phyloP scores from a whole-genome alignment of 2,113 vertebrate genomes.

The Plotosus lineatus region DNA sequence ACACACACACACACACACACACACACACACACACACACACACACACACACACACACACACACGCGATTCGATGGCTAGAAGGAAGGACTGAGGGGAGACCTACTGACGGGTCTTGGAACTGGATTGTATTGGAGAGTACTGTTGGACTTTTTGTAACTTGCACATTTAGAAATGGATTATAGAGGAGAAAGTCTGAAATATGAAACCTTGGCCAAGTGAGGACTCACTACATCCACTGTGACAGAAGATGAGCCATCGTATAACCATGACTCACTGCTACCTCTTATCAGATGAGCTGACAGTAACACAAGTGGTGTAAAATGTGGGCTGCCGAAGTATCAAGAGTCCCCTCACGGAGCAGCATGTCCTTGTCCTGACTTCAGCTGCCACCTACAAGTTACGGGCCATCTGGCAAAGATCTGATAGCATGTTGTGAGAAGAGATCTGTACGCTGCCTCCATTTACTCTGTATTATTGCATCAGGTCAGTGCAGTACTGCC shows the following conservation, averaged over 20 bases:
- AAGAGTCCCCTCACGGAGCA: not conserved
- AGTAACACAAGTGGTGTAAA: not conserved
- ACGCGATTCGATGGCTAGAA: not conserved
- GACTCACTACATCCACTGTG: not conserved
- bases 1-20: conserved; percentile 10
- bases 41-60: too few relatives aligned
- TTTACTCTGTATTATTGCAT: too few relatives aligned
- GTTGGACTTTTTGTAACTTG: not conserved
- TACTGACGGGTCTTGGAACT: not conserved
- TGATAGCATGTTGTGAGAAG: not conserved
- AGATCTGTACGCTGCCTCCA: too few relatives aligned
- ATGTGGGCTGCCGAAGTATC: not conserved
- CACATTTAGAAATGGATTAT: not conserved
- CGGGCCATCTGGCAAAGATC: not conserved
- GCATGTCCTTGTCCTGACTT: not conserved
- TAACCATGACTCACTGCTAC: conserved; percentile 1
- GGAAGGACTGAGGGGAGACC: not conserved
- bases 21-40: too few relatives aligned
- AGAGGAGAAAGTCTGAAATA: not conserved
- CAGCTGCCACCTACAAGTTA: not conserved
- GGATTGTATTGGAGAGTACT: not conserved
- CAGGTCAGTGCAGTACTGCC: too few relatives aligned
- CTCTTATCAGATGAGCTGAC: not conserved
- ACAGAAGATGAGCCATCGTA: not conserved
- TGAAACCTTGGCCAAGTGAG: not conserved